Conservation (phyloP, 64 coral and sea anemone species). For the Pocillopora verrucosa region DNA sequence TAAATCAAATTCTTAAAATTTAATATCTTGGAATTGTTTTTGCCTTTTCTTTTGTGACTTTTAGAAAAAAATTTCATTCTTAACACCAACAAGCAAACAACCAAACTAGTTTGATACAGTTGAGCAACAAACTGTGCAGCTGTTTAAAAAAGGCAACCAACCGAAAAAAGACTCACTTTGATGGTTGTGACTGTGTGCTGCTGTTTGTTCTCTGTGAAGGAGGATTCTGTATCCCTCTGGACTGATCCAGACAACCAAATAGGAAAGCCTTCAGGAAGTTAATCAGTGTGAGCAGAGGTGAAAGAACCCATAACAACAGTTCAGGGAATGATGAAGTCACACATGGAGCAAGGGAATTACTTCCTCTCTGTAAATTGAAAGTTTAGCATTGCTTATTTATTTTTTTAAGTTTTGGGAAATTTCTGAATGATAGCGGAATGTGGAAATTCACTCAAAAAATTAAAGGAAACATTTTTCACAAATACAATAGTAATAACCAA, state of each 20-base stretch:
- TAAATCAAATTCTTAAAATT: not conserved
- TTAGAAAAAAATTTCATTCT: too few species aligned
- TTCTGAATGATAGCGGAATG: too few species aligned
- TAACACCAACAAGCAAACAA: not conserved
- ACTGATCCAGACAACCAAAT: constrained; percentile 64
- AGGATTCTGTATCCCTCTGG: constrained; percentile 50
- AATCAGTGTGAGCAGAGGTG: constrained; percentile 80
- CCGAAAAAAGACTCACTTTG: constrained; percentile 19
- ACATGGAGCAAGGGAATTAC: constrained; percentile 15
- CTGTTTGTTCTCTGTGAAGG: constrained; percentile 1
- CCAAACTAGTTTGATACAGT: not conserved
- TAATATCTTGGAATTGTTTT: too few species aligned
- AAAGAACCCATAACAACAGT: constrained; percentile 63
- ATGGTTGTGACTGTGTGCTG: not conserved
- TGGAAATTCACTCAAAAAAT: too few species aligned
- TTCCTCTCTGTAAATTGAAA: constrained; percentile 16
- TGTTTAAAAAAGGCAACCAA: too few species aligned
- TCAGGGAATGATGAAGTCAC: constrained; percentile 35
- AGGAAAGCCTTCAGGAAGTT: constrained; percentile 82
- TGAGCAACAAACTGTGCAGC: too few species aligned
- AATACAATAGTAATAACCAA: too few species aligned
- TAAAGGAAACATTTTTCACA: too few species aligned
- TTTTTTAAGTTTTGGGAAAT: too few species aligned
- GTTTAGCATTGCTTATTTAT: too few species aligned
- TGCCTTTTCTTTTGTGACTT: too few species aligned